Percentiles rank a stretch among this genome's conserved stretches.
Evolutionary conservation across 2,113 vertebrate genomes (phyloP).

Genomic region (Micronisus gabar): DNA sequence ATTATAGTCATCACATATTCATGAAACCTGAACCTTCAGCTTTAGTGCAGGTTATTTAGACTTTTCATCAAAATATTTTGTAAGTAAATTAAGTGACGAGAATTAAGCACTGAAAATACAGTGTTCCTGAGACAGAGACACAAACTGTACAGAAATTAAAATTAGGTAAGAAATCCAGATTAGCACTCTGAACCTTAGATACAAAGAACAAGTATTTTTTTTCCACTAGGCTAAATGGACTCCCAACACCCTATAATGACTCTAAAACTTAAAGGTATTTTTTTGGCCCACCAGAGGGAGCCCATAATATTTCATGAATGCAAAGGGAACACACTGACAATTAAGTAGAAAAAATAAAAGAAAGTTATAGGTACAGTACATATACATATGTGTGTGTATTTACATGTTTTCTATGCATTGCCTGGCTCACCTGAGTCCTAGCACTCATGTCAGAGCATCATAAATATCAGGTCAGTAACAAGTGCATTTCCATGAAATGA

Average conservation of each 20-base stretch:
- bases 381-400: background rate
- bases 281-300: constrained; percentile 64
- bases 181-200: background rate
- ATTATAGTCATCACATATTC: background rate
- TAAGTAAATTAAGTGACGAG: background rate
- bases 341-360: background rate
- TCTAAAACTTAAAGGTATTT: background rate
- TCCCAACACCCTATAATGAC: background rate
- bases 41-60: background rate
- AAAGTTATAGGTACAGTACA: background rate
- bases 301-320: constrained; percentile 52
- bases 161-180: background rate
- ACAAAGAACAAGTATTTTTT: background rate
- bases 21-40: background rate
- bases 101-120: background rate
- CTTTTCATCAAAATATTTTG: background rate
- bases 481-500: background rate
- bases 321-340: background rate
- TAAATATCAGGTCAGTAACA: background rate
- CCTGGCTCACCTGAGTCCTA: background rate
- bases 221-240: background rate
- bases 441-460: background rate
- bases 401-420: background rate
- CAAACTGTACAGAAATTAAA: background rate
- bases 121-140: background rate